Evolutionary conservation across 2,888 invertebrate species (phyloP), one percentile per base, ranked within the genome.

Genomic region (Seira ritae): DNA sequence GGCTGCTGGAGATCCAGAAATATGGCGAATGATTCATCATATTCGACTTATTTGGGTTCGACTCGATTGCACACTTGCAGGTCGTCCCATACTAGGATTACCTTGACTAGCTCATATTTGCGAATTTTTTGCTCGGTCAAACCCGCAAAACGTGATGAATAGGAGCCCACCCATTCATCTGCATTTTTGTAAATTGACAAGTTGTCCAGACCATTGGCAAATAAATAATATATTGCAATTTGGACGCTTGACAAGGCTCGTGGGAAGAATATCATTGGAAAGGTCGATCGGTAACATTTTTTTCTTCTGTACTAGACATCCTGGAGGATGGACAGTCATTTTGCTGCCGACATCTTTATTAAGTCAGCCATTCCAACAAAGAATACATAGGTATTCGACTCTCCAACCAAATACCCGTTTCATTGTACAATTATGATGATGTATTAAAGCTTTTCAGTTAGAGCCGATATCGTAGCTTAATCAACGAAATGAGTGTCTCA

Each of bases 171-270:
- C 50, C 50, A 50, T 50, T 50, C 50, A 50, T 50, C 50, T 50
- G 50, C 50, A 50, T 50, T n/a, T n/a, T n/a, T n/a, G 50, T 50
- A 50, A 50, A 50, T 50, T 50, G 50, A 50, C 50, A 50, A 50
- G 15, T 50, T 50, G 50, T 50, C 50, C 50, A 50, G 50, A 50
- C 3, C 50, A 50, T 50, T 15, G 50, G 50, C 50, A 8, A 2
- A 50, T 15, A n/a, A 50, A n/a, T 50, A 15, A 50, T 8, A 50
- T 50, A 50, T 50, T 8, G 50, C 50, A n/a, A 8, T 1, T 50
- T 50, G 50, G 6, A 50, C 6, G 15, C 12, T n/a, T 50, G 50
- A 15, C 50, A n/a, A 50, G 17, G 17, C 12, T 15, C 50, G 50
- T 50, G 50, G 50, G 50, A 50, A 50, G 50, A 50, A 50, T n/a